Conservation (phyloP, 1,140 invertebrate genomes). For the Streblospio benedicti region DNA sequence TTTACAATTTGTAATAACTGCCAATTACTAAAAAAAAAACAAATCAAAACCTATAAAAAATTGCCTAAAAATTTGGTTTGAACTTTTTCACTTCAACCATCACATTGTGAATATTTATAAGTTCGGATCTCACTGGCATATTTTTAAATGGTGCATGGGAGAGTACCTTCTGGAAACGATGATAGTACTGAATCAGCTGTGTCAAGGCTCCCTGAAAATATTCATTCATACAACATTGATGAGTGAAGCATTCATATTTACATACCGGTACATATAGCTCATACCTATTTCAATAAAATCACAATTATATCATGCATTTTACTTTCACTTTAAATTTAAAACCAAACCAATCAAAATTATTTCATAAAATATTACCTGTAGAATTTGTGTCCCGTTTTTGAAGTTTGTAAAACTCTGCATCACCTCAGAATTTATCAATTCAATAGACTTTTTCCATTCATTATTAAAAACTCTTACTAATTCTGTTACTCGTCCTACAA, state of each 20-base stretch:
- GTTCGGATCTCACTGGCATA: constrained; percentile 68
- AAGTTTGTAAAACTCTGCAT: constrained; percentile 92
- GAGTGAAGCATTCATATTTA: too few relatives aligned
- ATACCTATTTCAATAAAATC: neutral
- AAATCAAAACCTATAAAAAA: too few relatives aligned
- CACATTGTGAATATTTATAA: constrained; percentile 96
- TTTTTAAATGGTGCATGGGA: constrained; percentile 58
- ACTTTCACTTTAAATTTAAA: neutral
- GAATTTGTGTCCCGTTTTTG: constrained; percentile 82
- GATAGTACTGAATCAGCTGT: constrained; percentile 94
- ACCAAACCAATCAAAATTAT: neutral
- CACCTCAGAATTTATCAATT: constrained; percentile 88
- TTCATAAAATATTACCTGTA: constrained; percentile 50
- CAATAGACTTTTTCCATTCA: constrained; percentile 89
- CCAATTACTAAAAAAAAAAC: too few relatives aligned
- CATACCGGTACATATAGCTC: too few relatives aligned
- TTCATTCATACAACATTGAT: neutral
- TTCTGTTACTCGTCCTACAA: constrained; percentile 60
- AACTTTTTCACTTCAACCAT: constrained; percentile 99
- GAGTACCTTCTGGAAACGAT: constrained; percentile 92
- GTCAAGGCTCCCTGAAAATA: constrained; percentile 75
- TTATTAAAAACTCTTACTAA: constrained; percentile 81
- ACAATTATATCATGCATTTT: neutral
- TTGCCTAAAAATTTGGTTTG: constrained; percentile 72
- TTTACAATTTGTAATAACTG: too few relatives aligned